These are phyloP conservation scores for Laticauda laticaudata DNA, from an alignment of 2,113 vertebrate species.

Conservation along the genomic window DNA sequence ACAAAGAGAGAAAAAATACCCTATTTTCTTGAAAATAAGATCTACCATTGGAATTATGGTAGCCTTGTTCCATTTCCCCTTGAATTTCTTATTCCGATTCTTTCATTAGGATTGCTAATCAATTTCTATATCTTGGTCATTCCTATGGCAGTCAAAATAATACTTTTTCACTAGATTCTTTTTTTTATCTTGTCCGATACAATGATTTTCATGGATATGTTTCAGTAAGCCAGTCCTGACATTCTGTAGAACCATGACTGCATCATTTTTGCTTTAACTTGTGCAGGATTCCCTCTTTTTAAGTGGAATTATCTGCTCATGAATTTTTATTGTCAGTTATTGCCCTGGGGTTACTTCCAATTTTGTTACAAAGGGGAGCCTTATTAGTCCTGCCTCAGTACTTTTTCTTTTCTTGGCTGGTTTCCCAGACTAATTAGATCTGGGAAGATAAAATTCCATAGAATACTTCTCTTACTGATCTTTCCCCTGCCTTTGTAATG, in stretches of 20 bases:
- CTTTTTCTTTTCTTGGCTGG: neutral
- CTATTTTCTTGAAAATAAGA: no score
- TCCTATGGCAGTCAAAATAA: neutral
- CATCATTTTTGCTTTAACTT: neutral
- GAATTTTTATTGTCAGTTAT: neutral
- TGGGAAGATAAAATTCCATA: neutral
- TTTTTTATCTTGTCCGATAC: neutral
- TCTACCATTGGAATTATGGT: neutral
- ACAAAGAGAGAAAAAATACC: neutral
- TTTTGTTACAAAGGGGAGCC: neutral
- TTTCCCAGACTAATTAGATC: neutral
- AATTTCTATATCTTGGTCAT: neutral
- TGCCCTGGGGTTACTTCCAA: neutral
- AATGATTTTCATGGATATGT: neutral
- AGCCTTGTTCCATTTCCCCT: neutral
- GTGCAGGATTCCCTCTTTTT: neutral
- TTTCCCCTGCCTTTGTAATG: neutral
- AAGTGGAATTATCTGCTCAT: neutral
- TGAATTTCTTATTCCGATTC: neutral
- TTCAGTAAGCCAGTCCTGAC: neutral
- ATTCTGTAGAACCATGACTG: neutral
- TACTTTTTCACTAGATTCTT: neutral
- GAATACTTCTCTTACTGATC: neutral
- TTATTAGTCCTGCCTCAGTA: neutral
- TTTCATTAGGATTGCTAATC: neutral